Conservation (phyloP, 2,888 invertebrate genomes). For the Melinopterus prodromus region DNA sequence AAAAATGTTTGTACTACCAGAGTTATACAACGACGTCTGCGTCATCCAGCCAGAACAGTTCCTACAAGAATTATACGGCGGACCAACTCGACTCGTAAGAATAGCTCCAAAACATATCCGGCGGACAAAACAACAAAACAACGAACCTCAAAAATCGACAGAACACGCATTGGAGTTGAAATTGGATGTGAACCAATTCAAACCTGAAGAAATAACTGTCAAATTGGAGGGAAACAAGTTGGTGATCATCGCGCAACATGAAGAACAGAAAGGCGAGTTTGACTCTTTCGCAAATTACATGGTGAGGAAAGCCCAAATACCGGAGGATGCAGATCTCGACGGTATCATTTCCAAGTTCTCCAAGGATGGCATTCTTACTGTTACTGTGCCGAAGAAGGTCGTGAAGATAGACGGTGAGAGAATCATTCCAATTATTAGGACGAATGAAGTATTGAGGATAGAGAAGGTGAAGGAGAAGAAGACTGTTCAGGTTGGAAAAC, state of each 20-base stretch:
- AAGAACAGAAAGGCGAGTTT: not conserved
- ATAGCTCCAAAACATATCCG: not conserved
- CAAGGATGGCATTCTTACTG: not conserved
- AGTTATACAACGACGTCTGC: not conserved
- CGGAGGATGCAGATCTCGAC: not conserved
- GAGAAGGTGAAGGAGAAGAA: not conserved
- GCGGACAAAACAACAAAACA: not conserved
- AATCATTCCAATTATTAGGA: not conserved
- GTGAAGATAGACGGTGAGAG: not conserved
- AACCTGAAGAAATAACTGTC: not conserved
- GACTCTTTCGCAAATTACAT: not conserved
- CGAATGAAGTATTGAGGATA: not conserved
- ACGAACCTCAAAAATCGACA: not conserved
- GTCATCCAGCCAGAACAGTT: not conserved
- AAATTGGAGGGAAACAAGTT: not conserved
- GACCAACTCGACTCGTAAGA: not conserved
- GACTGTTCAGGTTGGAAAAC: not conserved
- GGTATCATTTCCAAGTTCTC: not conserved
- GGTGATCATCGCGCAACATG: not conserved
- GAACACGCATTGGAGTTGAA: not conserved
- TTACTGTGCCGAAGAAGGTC: not conserved
- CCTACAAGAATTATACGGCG: not conserved
- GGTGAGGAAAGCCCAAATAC: not conserved
- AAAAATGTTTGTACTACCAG: not conserved
- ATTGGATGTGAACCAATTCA: not conserved